phyloP scores from a whole-genome alignment of 2,888 invertebrate genomes.

The Callosobruchus maculatus region DNA sequence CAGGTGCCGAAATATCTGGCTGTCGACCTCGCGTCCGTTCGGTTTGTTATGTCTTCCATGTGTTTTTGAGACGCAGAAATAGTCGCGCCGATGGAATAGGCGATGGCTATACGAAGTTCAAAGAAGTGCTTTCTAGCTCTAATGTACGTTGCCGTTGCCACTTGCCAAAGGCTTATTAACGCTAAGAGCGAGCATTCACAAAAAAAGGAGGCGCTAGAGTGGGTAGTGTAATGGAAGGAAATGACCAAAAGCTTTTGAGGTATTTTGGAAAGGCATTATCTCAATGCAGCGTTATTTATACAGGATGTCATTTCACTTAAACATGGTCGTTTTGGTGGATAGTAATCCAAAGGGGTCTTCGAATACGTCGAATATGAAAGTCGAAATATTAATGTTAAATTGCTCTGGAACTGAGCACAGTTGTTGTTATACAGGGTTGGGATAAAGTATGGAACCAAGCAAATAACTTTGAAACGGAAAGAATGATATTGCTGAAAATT shows the following conservation, averaged over 20 bases:
- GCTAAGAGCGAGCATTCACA: neutral
- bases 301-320: neutral
- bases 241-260: neutral
- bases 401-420: too few species aligned
- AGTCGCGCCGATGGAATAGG: neutral
- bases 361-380: too few species aligned
- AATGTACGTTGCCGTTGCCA: neutral
- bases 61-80: constrained; percentile 6
- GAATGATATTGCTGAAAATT: too few species aligned
- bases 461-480: too few species aligned
- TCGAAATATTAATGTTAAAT: too few species aligned
- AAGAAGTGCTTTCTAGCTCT: neutral
- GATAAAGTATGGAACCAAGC: too few species aligned
- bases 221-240: neutral
- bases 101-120: neutral
- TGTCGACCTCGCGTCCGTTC: constrained; percentile 25
- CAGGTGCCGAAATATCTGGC: constrained; percentile 36
- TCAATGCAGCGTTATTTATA: neutral
- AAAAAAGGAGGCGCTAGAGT: neutral
- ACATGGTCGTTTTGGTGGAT: neutral
- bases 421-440: too few species aligned
- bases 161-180: neutral
- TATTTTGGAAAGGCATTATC: neutral
- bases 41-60: constrained; percentile 27
- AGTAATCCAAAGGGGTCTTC: too few species aligned